Base-by-base conservation (phyloP, 1,140 invertebrate genomes). In the Papilio glaucus region DNA sequence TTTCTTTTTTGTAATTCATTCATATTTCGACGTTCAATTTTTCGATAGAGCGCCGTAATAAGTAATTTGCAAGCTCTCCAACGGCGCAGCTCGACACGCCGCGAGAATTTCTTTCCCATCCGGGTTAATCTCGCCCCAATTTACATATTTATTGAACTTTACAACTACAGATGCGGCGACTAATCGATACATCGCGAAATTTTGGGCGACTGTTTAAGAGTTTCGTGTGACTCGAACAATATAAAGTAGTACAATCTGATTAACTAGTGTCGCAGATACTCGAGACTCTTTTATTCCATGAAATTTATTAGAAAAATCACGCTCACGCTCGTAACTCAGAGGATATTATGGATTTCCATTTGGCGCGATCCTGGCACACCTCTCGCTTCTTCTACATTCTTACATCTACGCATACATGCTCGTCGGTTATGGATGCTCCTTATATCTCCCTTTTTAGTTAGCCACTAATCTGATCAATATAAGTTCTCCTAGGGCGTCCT, bases 71-170 rank as follows among this genome's bases (percentile, higher is more conserved):
- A 45, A 15, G n/a, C 9, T 18, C 9, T 18, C 42, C 67, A n/a
- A 49, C 42, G 29, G 53, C 38, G 65, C 8, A 49, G 42, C 73
- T 80, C 75, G 42, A 72, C 73, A 72, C 39, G 57, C 67, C 57
- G 65, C 61, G 67, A 72, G 75, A 76, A 80, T 82, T 80, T 78
- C 75, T 77, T 74, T 70, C 71, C 62, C 63, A 63, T 73, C 75
- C 69, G 79, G 75, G 78, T 85, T 83, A 86, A 84, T 83, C 81
- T 75, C 67, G 69, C 18, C 49, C 72, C 72, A 78, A 86, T 86
- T 86, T 85, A 85, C 85, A 86, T 86, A 85, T 86, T 86, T 85
- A 86, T 86, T 86, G 79, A 81, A 69, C 68, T 72, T 53, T 70
- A n/a, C 72, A 38, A 57, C 75, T 76, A 79, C 79, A 81, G 81